Base-by-base conservation (phyloP, 2,888 invertebrate species). In the Drosophila prolongata region DNA sequence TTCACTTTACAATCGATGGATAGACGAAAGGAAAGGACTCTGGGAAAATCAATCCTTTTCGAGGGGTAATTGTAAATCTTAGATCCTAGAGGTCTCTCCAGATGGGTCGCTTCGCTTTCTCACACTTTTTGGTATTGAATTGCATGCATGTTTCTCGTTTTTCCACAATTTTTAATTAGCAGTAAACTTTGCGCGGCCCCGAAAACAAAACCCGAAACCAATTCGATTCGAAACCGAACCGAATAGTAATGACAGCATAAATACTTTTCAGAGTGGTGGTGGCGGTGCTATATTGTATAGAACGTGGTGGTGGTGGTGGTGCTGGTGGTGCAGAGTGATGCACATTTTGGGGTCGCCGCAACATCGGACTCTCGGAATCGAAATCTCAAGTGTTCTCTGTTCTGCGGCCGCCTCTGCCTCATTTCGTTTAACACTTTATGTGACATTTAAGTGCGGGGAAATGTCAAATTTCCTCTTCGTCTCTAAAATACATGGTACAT, bases 91-190 rank as follows among this genome's bases (percentile, higher is more conserved):
- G 75, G 76, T 77, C 30, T 52, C 46, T 56, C 74, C 61, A 57
- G 56, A 53, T 65, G 65, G 50, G 53, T 50, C 55, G 4, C 24
- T 49, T 14, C 43, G 52, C 65, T 24, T 67, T 76, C 75, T 72
- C 80, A 81, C 85, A 80, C 79, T 65, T 72, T 66, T 57, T 50
- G 47, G 75, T 79, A 87, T 85, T 87, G 77, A 74, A 80, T 89
- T 89, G 86, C 79, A 80, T 88, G 83, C 87, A 87, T 89, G 89
- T 88, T 85, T 86, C 76, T 85, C 76, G 86, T 83, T 83, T 67
- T 56, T 82, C 80, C 68, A 85, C 80, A 90, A 88, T 89, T 89
- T 91, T 90, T 91, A 90, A 90, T 91, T 90, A 90, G 90, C 90
- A 90, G 90, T 91, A 90, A 90, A 91, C 86, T 90, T 89, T 84